Evolutionary conservation across 2,888 invertebrate species (phyloP), one percentile per base, ranked within the genome.

Genomic region (Lasioglossum villosulum): DNA sequence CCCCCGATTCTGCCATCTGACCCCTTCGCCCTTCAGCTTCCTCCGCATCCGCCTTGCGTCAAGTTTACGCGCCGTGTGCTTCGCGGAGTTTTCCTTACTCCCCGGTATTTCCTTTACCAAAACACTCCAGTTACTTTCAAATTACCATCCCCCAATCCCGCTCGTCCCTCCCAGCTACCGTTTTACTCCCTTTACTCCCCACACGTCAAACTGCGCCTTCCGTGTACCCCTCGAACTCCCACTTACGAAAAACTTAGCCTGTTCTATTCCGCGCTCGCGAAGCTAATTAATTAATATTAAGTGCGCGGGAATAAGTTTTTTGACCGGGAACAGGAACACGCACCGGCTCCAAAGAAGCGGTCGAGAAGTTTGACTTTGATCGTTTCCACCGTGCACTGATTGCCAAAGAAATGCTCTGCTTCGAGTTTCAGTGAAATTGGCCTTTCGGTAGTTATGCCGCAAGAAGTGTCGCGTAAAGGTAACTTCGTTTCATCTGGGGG

Each of bases 111-210:
- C 74, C 78, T 78, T 86, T 75, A 52, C 70, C 70, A 48, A 59
- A 68, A 66, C 70, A 34, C 68, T 23, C 37, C 74, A 37, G 78
- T 85, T 79, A 85, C 75, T 86, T 87, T 77, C 80, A 48, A 79
- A 70, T 86, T 85, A 74, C 39, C 80, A 42, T 19, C 34, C 52
- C 52, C 42, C 72, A 48, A 48, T 59, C 63, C 34, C 30, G 23
- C 52, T 34, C 30, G 19, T 34, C 34, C 30, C 8, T 2, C 10
- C 19, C 16, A 59, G n/a, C 27, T 27, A 27, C 48, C 72, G 75
- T 30, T 71, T 27, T 16, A 45, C 4, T 16, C 45, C 5, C 19
- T 2, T 4, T 27, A 12, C 16, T n/a, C 42, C 45, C 48, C 39
- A 42, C 66, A 27, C 63, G 30, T 45, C 72, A 42, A 74, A 74